These are phyloP conservation scores for Liodrosophila aerea DNA, from an alignment of 2,888 invertebrate genomes.

Conservation along the genomic window DNA sequence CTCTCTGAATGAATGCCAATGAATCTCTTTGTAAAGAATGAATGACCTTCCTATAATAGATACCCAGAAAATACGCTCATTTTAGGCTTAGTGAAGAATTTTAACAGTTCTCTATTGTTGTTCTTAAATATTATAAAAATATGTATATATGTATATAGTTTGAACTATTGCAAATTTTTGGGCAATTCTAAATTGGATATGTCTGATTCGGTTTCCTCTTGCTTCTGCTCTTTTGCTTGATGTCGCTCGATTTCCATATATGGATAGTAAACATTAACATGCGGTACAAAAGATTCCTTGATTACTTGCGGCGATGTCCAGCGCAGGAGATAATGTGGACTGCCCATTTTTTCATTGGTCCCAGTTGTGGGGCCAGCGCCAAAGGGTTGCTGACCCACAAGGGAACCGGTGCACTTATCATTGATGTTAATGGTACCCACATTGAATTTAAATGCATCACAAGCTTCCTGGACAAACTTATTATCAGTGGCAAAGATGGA, in stretches of 20 bases:
- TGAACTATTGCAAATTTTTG: too few relatives aligned
- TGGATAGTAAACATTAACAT: conserved; percentile 87
- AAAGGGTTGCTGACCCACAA: conserved; percentile 99
- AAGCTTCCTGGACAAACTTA: conserved; percentile 88
- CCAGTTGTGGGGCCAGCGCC: conserved; percentile 97
- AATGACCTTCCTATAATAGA: too few relatives aligned
- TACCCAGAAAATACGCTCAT: too few relatives aligned
- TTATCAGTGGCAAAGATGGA: conserved; percentile 94
- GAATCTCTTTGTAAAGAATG: too few relatives aligned
- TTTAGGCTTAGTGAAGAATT: too few relatives aligned
- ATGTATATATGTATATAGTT: too few relatives aligned
- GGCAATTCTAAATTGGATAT: too few relatives aligned
- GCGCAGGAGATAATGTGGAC: conserved; percentile 94
- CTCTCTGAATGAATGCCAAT: too few relatives aligned
- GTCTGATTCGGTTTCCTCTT: too few relatives aligned
- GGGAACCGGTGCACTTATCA: conserved; percentile 98
- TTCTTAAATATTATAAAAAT: too few relatives aligned
- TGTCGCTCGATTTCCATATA: conserved; percentile 60
- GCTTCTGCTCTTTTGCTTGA: too few relatives aligned
- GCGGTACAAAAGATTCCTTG: conserved; percentile 94
- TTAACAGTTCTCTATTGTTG: too few relatives aligned
- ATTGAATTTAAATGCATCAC: conserved; percentile 90
- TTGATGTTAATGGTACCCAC: conserved; percentile 99
- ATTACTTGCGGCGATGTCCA: conserved; percentile 96
- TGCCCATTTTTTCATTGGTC: conserved; percentile 99